Evolutionary conservation across 2,797 vertebrate genomes (phyloP).

Genomic region (Margarornis squamiger): DNA sequence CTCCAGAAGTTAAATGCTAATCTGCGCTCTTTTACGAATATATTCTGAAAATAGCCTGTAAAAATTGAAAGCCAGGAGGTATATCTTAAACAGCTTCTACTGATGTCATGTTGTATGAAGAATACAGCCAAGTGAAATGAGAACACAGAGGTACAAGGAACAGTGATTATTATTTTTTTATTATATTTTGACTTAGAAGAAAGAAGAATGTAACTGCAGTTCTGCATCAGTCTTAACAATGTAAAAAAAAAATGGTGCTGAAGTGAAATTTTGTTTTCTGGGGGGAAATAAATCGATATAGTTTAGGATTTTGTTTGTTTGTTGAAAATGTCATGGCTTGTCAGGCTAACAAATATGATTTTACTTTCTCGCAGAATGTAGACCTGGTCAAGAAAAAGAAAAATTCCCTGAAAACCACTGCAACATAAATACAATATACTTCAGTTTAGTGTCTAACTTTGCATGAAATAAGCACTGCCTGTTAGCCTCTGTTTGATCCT

Average conservation of each 20-base stretch:
- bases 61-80: not conserved
- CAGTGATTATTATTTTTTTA: not conserved
- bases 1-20: not conserved
- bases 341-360: slow-evolving; percentile 60
- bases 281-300: slow-evolving; percentile 17
- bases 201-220: not conserved
- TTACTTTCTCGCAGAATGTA: slow-evolving; percentile 7
- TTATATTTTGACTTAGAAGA: not conserved
- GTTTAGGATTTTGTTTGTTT: slow-evolving; percentile 46
- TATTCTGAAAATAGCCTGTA: not conserved
- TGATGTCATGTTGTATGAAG: not conserved
- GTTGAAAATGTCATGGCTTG: slow-evolving; percentile 34
- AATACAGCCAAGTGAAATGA: not conserved
- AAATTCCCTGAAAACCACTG: slow-evolving; percentile 46
- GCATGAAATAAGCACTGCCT: slow-evolving; percentile 86
- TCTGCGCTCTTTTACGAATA: not conserved
- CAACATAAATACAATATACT: slow-evolving; percentile 59
- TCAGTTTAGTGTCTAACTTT: slow-evolving; percentile 75
- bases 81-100: not conserved
- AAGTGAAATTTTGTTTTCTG: slow-evolving; percentile 21
- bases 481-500: slow-evolving; percentile 92
- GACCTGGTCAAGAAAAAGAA: slow-evolving; percentile 46
- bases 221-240: not conserved
- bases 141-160: not conserved
- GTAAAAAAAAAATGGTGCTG: not conserved